Conservation (phyloP, 1,140 invertebrate genomes). For the Polyergus mexicanus region DNA sequence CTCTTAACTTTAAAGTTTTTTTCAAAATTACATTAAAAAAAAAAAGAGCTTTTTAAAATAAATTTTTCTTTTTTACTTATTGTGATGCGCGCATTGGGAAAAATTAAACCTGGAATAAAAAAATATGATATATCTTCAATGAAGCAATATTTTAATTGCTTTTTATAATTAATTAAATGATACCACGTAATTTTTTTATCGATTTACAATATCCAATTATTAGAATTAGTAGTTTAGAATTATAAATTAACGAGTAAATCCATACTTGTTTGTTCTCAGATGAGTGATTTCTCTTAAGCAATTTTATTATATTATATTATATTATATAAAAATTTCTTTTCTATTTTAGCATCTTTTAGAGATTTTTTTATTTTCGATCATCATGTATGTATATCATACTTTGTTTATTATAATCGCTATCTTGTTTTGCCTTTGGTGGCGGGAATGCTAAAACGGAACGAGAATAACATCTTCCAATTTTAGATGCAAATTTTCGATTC, state of each 20-base stretch:
- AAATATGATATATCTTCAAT: neutral
- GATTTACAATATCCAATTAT: neutral
- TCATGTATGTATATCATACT: conserved; percentile 47
- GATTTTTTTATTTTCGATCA: conserved; percentile 37
- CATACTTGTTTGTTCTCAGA: neutral
- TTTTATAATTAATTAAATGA: neutral
- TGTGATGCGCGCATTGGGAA: neutral
- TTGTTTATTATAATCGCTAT: conserved; percentile 49
- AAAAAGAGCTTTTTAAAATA: neutral
- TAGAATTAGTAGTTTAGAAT: neutral
- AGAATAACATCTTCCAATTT: conserved; percentile 16
- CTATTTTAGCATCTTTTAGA: neutral
- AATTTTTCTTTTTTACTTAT: conserved; percentile 18
- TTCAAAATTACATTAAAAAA: neutral
- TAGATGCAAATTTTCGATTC: conserved; percentile 1
- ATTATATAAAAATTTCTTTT: neutral
- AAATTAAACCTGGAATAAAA: neutral
- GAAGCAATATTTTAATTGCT: neutral
- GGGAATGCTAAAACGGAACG: conserved; percentile 41
- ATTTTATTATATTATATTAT: neutral
- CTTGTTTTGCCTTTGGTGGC: conserved; percentile 68
- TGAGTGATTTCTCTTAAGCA: neutral
- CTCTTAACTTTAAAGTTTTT: neutral
- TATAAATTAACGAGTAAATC: neutral
- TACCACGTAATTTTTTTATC: neutral